Conservation (phyloP, 1,140 invertebrate species). For the Pristionchus pacificus region DNA sequence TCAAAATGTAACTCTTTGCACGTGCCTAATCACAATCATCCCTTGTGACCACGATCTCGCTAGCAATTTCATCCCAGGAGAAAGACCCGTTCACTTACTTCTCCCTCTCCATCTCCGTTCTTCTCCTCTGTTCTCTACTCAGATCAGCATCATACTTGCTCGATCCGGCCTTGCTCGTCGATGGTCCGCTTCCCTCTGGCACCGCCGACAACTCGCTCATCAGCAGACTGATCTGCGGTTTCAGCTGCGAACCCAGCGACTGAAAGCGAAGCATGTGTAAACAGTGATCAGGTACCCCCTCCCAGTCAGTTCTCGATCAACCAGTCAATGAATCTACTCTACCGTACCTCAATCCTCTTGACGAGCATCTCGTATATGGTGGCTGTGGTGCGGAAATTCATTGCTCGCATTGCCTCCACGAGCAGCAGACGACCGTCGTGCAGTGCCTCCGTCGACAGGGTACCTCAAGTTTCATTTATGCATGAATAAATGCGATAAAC, state of each 20-base stretch:
- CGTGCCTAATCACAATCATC: too few relatives aligned
- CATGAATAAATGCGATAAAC: neutral
- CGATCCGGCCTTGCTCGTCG: neutral
- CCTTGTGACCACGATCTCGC: too few relatives aligned
- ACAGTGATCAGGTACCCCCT: slow-evolving; percentile 9
- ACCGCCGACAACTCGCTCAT: slow-evolving; percentile 10
- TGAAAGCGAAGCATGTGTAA: too few relatives aligned
- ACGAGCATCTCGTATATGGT: slow-evolving; percentile 15
- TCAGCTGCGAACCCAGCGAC: neutral
- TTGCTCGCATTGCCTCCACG: slow-evolving; percentile 13
- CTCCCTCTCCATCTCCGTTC: neutral
- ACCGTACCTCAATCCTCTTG: neutral
- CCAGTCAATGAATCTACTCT: too few relatives aligned
- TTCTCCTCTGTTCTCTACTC: neutral
- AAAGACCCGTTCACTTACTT: neutral
- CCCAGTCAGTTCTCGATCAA: neutral
- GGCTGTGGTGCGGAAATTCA: neutral
- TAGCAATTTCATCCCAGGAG: too few relatives aligned
- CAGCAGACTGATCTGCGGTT: slow-evolving; percentile 8
- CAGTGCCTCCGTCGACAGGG: slow-evolving; percentile 3
- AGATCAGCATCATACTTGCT: neutral
- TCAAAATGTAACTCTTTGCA: too few relatives aligned
- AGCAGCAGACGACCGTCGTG: slow-evolving; percentile 20
- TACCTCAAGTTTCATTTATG: neutral
- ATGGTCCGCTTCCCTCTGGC: neutral